Evolutionary conservation across 2,797 vertebrate species (phyloP).

Genomic region (Mastacembelus armatus): DNA sequence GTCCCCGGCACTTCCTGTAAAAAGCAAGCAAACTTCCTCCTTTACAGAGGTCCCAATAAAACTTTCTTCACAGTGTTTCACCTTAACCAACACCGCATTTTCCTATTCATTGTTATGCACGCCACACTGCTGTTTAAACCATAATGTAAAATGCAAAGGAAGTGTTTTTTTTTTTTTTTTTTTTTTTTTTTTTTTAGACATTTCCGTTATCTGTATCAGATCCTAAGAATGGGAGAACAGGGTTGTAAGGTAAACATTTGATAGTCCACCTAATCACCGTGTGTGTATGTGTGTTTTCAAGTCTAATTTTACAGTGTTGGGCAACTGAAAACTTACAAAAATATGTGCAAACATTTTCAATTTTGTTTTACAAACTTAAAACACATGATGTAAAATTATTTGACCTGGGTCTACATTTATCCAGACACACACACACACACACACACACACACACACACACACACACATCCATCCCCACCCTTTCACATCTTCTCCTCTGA

Average conservation of each 20-base stretch:
- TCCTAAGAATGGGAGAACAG: conserved; percentile 23
- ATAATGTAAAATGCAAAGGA: conserved; percentile 66
- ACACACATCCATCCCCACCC: conserved; percentile 19
- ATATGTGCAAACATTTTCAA: neutral
- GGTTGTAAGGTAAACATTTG: neutral
- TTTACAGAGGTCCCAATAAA: conserved; percentile 73
- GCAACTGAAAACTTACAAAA: neutral
- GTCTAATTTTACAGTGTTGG: neutral
- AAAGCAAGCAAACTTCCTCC: conserved; percentile 75
- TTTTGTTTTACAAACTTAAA: conserved; percentile 9
- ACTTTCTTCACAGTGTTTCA: conserved; percentile 79
- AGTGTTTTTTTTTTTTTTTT: conserved; percentile 38
- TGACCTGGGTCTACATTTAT: conserved; percentile 27
- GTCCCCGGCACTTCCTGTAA: conserved; percentile 79
- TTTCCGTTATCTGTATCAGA: conserved; percentile 53
- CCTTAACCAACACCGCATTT: conserved; percentile 67
- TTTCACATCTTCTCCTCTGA: conserved; percentile 68
- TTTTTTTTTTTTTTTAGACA: conserved; percentile 21
- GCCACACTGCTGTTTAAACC: conserved; percentile 46
- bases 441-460: neutral
- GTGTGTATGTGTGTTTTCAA: neutral
- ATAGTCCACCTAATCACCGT: no score
- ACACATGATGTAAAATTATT: conserved; percentile 13
- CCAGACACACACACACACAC: conserved; percentile 18
- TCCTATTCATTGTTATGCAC: conserved; percentile 58